Base-by-base conservation (phyloP, 1,140 invertebrate genomes). In the Doryteuthis pealeii region DNA sequence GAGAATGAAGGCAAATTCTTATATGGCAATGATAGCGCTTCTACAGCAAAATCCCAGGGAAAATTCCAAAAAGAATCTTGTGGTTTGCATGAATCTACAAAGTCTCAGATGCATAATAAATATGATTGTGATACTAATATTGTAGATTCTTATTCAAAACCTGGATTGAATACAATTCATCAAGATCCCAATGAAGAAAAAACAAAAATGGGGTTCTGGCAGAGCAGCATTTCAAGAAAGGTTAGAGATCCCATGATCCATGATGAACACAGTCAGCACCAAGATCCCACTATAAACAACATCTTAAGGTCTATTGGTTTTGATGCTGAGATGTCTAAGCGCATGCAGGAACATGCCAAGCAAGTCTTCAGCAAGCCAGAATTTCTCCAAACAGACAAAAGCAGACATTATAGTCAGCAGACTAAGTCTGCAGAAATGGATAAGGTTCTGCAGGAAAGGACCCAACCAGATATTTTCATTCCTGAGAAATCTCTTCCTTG, bases 261-360 rank as follows among this genome's bases (percentile, higher is more conserved):
- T 33, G n/a, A 32, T 33, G 22, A 18, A 12, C 10, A 6, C 2
- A 68, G 15, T 32, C n/a, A 32, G 10, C 5, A 74, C 40, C 12
- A 76, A 49, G 83, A 86, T 75, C 80, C 83, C 31, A 86, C 84
- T n/a, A 85, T 87, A 54, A 82, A 86, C 82, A 86, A 86, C 75
- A 87, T 87, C 54, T 69, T 87, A 18, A 84, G 87, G 71, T 86
- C 85, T 33, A 87, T 87, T 67, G 86, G 86, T 2, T 87, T 87
- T 79, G 85, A 87, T 79, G 86, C 86, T 86, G 86, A 86, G 73
- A 79, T 87, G 76, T 87, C 85, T 5, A 85, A 85, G 70, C 79
- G 83, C 76, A 87, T 87, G 85, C 86, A 87, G 73, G 85, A 87
- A 79, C 76, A 84, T 45, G 83, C 84, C 67, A 79, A 80, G 66